Conservation (phyloP, 2,113 vertebrate species). For the Rhadina sibilatrix region DNA sequence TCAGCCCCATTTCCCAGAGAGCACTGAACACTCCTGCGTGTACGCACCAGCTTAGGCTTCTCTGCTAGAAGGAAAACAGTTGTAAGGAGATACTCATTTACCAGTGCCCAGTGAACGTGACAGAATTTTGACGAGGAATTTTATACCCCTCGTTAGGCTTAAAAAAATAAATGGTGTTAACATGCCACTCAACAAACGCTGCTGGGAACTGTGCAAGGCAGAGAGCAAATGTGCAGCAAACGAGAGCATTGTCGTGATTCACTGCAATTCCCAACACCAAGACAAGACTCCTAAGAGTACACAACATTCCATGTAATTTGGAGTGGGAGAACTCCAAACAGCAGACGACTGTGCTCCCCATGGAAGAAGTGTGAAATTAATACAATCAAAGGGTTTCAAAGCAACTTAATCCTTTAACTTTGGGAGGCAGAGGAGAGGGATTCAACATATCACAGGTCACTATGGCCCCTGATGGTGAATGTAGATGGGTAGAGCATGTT, state of each 20-base stretch:
- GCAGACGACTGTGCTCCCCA: neutral
- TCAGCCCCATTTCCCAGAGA: constrained; percentile 51
- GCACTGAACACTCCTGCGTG: neutral
- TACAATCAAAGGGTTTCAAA: neutral
- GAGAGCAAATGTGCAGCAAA: constrained; percentile 42
- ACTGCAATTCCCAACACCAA: neutral
- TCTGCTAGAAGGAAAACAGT: constrained; percentile 28
- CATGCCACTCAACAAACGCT: constrained; percentile 41
- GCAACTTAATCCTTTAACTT: neutral
- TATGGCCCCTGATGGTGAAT: neutral
- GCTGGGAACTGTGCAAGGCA: constrained; percentile 38
- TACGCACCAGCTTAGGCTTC: neutral
- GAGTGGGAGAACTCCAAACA: neutral
- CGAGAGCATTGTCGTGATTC: neutral
- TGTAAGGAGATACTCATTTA: constrained; percentile 50
- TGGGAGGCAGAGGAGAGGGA: neutral
- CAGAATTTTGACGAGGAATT: constrained; percentile 61
- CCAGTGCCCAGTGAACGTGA: constrained; percentile 40
- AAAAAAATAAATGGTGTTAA: constrained; percentile 59
- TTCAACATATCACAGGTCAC: neutral
- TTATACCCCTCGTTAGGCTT: constrained; percentile 65
- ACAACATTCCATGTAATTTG: neutral
- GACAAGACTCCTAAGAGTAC: neutral
- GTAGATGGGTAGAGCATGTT: neutral
- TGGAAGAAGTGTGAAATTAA: neutral